Evolutionary conservation across 2,113 vertebrate species (phyloP).

Genomic region (Pimephales promelas): DNA sequence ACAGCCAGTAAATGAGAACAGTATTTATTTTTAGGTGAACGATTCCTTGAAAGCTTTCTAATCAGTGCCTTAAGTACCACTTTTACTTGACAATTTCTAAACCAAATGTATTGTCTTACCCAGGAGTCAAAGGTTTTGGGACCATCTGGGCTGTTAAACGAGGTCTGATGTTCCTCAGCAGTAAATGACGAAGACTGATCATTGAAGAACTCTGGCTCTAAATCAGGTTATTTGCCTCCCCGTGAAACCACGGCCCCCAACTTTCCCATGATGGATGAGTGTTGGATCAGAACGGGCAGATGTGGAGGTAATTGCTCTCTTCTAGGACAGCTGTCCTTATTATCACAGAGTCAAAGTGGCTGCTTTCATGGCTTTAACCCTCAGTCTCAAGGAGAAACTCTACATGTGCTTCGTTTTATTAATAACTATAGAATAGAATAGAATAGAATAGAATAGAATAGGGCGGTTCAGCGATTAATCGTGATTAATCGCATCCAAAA

Average conservation of each 20-base stretch:
- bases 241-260: background rate
- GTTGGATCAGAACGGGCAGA: slow-evolving; percentile 40
- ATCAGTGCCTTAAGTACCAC: background rate
- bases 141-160: slow-evolving; percentile 13
- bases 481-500: too few relatives aligned
- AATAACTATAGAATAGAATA: too few relatives aligned
- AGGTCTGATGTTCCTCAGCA: background rate
- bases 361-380: slow-evolving; percentile 42
- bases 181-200: slow-evolving; percentile 34
- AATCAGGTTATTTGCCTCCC: slow-evolving; percentile 36
- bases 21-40: background rate
- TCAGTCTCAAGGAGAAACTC: slow-evolving; percentile 41
- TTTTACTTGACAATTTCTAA: background rate
- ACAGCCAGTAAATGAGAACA: background rate
- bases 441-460: too few relatives aligned
- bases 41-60: background rate
- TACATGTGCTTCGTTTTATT: background rate
- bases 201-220: slow-evolving; percentile 12
- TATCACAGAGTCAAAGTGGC: slow-evolving; percentile 30
- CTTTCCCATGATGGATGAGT: slow-evolving; percentile 38
- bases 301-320: slow-evolving; percentile 45
- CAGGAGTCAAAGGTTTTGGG: background rate
- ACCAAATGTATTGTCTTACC: background rate
- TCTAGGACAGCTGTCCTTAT: slow-evolving; percentile 3
- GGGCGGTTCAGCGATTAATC: too few relatives aligned